Base-by-base conservation (phyloP, 2,888 invertebrate species). In the Hyppa rectilinea region DNA sequence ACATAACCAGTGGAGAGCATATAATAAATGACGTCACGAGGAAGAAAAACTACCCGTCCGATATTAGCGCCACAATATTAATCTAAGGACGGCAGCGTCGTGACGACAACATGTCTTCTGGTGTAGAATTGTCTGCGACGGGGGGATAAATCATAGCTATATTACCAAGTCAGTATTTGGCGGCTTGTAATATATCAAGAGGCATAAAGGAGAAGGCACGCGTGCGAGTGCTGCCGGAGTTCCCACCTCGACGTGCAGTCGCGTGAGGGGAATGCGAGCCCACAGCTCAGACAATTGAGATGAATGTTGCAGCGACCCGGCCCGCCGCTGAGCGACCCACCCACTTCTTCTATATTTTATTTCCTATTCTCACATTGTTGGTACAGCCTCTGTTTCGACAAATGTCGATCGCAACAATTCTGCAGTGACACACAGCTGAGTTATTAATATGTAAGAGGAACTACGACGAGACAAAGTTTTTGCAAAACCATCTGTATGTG, bases 111-210 rank as follows among this genome's bases (percentile, higher is more conserved):
- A 89, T 89, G 88, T 91, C 90, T 90, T 85, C 85, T 87, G 85
- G 81, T 88, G 85, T 87, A 87, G 89, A 88, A 89, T 91, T 91
- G 88, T 90, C 87, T 88, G 82, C 81, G 90, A 89, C 89, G 82
- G 77, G 80, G 75, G 89, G 85, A 92, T 93, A 92, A 93, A 94
- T 93, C 92, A 92, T 90, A 88, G 90, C 88, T 85, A 91, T 93
- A 92, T 93, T 92, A 92, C 91, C 85, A 88, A 92, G 91, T 92
- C 92, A 89, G 90, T 87, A 88, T 90, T 88, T 87, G 88, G 89
- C 84, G 82, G 88, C 78, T 87, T 80, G 88, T 91, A 92, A 93
- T 93, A 93, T 91, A 92, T 93, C 92, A 93, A 90, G 87, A 81
- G 85, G 89, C 83, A 90, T 92, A 90, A 92, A 91, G 88, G 87